Percentiles rank a stretch among this genome's conserved stretches.
These are phyloP conservation scores for Phyllostomus discolor DNA, from an alignment of 2,113 vertebrate species.

Conservation along the genomic window DNA sequence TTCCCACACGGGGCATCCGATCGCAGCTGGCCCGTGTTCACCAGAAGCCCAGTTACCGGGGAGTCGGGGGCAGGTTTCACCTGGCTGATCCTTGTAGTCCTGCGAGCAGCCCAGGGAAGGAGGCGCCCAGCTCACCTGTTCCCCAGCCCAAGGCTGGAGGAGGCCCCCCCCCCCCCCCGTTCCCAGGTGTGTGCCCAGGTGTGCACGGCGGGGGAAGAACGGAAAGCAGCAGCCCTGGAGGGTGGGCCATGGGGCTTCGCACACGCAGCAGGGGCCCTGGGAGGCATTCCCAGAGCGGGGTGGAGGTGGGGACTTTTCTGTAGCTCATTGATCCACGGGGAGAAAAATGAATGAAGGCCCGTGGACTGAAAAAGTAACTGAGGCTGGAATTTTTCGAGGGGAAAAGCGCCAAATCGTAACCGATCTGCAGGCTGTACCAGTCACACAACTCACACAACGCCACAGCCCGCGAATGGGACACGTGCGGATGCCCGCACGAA, in stretches of 20 bases:
- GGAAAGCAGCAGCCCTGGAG: not conserved
- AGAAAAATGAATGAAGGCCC: not conserved
- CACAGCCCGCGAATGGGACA: not conserved
- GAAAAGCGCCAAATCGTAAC: not conserved
- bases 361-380: not conserved
- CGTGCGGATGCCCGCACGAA: not conserved
- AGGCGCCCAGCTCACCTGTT: not conserved
- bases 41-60: not conserved
- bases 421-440: not conserved
- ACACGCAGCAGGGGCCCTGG: not conserved
- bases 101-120: not conserved
- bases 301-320: not conserved
- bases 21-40: not conserved
- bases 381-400: not conserved
- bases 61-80: not conserved
- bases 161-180: not conserved
- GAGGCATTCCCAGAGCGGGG: not conserved
- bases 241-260: rapidly evolving
- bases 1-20: not conserved
- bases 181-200: not conserved
- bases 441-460: not conserved
- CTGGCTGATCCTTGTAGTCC: not conserved
- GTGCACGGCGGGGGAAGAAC: not conserved
- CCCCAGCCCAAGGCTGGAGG: not conserved
- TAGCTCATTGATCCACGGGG: not conserved